A percentile compares a stretch with the other conserved stretches of the same genome.
Conservation (phyloP, 2,113 vertebrate species). For the Oreotragus oreotragus region DNA sequence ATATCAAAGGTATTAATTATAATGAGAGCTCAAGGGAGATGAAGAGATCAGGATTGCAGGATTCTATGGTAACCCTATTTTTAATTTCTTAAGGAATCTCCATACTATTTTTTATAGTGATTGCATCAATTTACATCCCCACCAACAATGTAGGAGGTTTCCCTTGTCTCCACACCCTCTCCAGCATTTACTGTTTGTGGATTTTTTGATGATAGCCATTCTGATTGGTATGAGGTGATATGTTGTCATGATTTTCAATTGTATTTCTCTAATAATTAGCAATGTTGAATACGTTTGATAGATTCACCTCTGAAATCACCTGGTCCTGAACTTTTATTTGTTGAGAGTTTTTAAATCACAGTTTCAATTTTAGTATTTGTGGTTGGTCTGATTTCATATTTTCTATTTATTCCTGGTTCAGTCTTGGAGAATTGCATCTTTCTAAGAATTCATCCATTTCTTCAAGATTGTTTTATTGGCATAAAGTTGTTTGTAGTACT, state of each 20-base stretch:
- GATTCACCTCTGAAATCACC: not conserved
- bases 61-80: not conserved
- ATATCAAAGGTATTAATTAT: rapidly evolving
- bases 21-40: no score
- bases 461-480: not conserved
- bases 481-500: not conserved
- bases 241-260: not conserved
- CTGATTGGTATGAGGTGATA: not conserved
- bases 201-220: not conserved
- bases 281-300: not conserved
- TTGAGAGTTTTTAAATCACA: not conserved
- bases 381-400: not conserved
- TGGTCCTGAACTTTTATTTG: not conserved
- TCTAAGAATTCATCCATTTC: not conserved
- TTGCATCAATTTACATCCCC: not conserved
- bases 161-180: not conserved
- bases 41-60: not conserved
- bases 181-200: not conserved
- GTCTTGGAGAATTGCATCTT: not conserved
- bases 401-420: not conserved
- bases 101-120: not conserved
- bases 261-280: not conserved
- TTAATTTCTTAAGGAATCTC: not conserved
- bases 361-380: not conserved
- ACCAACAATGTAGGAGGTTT: not conserved